A percentile compares a stretch with the other conserved stretches of the same genome.
phyloP scores from a whole-genome alignment of 2,113 vertebrate species.

The Pollachius pollachius region DNA sequence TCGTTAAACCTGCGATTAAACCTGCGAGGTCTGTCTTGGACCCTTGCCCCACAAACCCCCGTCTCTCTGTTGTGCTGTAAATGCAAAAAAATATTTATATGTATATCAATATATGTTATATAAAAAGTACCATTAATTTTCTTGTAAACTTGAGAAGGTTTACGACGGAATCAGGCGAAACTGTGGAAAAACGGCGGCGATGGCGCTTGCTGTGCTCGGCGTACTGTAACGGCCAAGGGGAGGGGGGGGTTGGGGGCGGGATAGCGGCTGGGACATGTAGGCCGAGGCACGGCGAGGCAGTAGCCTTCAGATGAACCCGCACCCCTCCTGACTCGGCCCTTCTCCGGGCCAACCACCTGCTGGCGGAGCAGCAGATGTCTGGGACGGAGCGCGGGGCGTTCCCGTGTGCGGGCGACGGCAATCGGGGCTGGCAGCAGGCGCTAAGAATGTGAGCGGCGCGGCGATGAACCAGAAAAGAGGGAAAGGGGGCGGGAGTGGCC shows the following conservation, averaged over 20 bases:
- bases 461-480: slow-evolving; percentile 31
- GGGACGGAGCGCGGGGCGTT: slow-evolving; percentile 34
- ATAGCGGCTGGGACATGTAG: slow-evolving; percentile 1
- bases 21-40: slow-evolving; percentile 43
- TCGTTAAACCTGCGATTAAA: slow-evolving; percentile 43
- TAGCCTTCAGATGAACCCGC: slow-evolving; percentile 66
- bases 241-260: slow-evolving; percentile 13
- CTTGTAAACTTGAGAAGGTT: too few relatives aligned
- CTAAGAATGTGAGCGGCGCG: slow-evolving; percentile 55
- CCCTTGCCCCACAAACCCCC: slow-evolving; percentile 21
- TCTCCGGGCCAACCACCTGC: slow-evolving; percentile 66
- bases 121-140: too few relatives aligned
- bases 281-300: slow-evolving; percentile 27
- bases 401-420: slow-evolving; percentile 33
- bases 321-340: slow-evolving; percentile 59
- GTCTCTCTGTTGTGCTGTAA: slow-evolving; percentile 9
- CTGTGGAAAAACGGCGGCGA: too few relatives aligned
- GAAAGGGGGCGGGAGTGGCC: neutral
- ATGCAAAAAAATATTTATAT: neutral
- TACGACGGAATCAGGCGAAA: too few relatives aligned
- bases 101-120: too few relatives aligned
- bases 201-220: neutral
- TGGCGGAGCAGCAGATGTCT: slow-evolving; percentile 66
- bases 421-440: slow-evolving; percentile 43
- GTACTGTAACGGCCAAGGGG: neutral